phyloP scores from a whole-genome alignment of 2,113 vertebrate genomes.

The Megaptera novaeangliae region DNA sequence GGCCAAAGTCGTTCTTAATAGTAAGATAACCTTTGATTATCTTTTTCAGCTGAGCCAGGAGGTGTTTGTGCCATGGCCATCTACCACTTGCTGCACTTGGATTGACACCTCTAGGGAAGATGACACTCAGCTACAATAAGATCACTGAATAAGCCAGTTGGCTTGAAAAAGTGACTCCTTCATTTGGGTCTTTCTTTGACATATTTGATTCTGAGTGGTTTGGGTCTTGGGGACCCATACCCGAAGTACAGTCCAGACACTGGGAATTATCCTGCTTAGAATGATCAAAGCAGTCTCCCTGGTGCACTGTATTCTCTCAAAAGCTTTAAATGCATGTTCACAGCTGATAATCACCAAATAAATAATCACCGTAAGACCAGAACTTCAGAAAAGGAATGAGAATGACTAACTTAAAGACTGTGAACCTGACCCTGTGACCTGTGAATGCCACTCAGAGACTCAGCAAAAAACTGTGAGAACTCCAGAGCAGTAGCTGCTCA shows the following conservation, averaged over 20 bases:
- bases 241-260: neutral
- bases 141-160: neutral
- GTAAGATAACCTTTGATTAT: neutral
- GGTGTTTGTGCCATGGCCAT: neutral
- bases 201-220: neutral
- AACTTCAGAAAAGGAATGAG: neutral
- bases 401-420: neutral
- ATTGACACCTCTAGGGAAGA: neutral
- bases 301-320: neutral
- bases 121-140: neutral
- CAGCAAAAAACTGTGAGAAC: neutral
- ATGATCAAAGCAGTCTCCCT: neutral
- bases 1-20: neutral
- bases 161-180: neutral
- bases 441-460: neutral
- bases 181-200: neutral
- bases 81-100: neutral
- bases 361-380: neutral
- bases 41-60: neutral
- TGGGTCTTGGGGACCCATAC: neutral
- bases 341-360: neutral
- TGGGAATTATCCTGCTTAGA: neutral
- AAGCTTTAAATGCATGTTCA: neutral
- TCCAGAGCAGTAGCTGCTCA: neutral
- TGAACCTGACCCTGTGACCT: neutral